phyloP scores from a whole-genome alignment of 2,888 invertebrate species.

The Cantharis lateralis region DNA sequence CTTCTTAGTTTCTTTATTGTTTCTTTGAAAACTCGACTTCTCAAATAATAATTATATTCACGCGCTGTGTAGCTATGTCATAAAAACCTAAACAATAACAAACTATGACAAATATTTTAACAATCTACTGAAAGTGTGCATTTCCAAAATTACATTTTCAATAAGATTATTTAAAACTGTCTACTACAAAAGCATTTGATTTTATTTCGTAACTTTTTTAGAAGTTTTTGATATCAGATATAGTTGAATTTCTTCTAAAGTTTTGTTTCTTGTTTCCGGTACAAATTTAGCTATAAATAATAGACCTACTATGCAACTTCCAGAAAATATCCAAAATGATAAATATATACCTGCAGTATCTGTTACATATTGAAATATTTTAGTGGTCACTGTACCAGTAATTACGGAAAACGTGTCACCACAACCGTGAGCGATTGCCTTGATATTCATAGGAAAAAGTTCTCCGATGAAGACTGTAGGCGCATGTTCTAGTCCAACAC shows the following conservation, averaged over 20 bases:
- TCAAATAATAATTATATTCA: too few relatives aligned
- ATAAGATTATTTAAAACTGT: too few relatives aligned
- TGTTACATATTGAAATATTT: conserved; percentile 58
- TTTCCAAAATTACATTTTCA: too few relatives aligned
- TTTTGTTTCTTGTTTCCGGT: conserved; percentile 73
- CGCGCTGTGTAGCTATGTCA: too few relatives aligned
- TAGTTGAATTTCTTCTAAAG: conserved; percentile 69
- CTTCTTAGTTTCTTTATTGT: too few relatives aligned
- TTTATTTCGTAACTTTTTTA: background rate
- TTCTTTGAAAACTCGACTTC: too few relatives aligned
- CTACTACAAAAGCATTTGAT: too few relatives aligned
- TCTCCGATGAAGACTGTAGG: conserved; percentile 60
- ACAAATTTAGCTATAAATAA: conserved; percentile 64
- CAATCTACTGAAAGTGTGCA: too few relatives aligned
- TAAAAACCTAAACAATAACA: too few relatives aligned
- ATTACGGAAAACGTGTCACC: conserved; percentile 59
- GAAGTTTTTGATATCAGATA: conserved; percentile 20
- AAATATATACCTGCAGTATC: conserved; percentile 65
- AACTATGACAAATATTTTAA: too few relatives aligned
- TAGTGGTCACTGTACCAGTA: conserved; percentile 57
- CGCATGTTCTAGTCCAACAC: conserved; percentile 59
- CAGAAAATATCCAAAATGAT: conserved; percentile 68
- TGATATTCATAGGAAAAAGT: conserved; percentile 61
- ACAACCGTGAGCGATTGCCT: conserved; percentile 63
- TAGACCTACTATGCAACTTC: conserved; percentile 64